Percentiles rank a stretch among this genome's conserved stretches.
Evolutionary conservation across 2,797 vertebrate genomes (phyloP).

Genomic region (Mustela erminea): DNA sequence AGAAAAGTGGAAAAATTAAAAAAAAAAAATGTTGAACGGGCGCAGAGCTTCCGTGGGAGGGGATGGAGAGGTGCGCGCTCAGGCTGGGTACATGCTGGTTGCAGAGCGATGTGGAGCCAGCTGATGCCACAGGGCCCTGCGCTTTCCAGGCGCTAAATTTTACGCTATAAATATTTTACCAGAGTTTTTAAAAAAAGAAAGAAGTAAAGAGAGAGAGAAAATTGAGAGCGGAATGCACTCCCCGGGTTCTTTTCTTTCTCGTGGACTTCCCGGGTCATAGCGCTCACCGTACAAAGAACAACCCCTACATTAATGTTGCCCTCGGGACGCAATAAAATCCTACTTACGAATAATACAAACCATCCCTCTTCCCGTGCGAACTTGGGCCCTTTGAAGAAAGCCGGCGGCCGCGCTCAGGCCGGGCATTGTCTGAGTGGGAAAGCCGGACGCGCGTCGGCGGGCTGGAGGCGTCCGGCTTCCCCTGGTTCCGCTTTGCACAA

Average conservation of each 20-base stretch:
- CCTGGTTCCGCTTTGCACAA: neutral
- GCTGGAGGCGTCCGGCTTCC: fast-evolving
- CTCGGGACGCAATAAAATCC: neutral
- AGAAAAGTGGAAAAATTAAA: neutral
- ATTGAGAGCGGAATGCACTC: neutral
- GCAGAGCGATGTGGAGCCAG: fast-evolving
- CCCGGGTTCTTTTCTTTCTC: too few relatives aligned
- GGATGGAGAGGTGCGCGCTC: fast-evolving
- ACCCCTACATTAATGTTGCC: fast-evolving
- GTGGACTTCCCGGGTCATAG: fast-evolving
- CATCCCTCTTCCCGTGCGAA: neutral
- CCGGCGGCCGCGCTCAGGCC: fast-evolving
- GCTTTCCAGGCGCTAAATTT: fast-evolving
- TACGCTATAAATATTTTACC: fast-evolving
- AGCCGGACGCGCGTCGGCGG: fast-evolving
- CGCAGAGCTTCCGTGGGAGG: neutral
- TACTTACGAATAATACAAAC: neutral
- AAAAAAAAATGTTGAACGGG: fast-evolving
- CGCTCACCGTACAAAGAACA: neutral
- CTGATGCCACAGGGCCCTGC: fast-evolving
- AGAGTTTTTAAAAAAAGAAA: too few relatives aligned
- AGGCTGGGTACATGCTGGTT: fast-evolving
- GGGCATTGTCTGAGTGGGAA: fast-evolving
- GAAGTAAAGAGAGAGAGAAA: too few relatives aligned
- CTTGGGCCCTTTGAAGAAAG: fast-evolving